phyloP scores from a whole-genome alignment of 2,888 invertebrate species.

The Creontiades dilutus region DNA sequence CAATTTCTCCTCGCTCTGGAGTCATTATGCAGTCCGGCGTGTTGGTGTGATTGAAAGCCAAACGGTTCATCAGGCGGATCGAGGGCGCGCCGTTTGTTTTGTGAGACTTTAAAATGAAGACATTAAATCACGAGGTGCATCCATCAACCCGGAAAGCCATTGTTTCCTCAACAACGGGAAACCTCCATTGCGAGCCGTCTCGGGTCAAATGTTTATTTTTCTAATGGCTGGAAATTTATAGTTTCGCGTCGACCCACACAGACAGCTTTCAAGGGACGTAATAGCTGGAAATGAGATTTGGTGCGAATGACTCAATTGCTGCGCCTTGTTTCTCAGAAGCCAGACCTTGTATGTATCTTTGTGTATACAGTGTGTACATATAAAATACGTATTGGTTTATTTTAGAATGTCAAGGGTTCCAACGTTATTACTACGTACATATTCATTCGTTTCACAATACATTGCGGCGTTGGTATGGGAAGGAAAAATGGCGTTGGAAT shows the following conservation, averaged over 20 bases:
- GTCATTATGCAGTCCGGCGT: slow-evolving; percentile 46
- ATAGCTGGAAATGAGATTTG: too few relatives aligned
- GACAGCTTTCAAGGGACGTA: neutral
- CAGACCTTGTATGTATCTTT: too few relatives aligned
- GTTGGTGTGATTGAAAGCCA: slow-evolving; percentile 67
- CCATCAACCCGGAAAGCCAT: neutral
- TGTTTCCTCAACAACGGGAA: neutral
- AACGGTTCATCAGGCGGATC: slow-evolving; percentile 4
- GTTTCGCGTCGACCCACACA: slow-evolving; percentile 1
- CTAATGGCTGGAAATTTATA: neutral
- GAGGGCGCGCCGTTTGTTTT: slow-evolving; percentile 26
- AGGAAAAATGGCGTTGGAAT: too few relatives aligned
- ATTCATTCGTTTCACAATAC: too few relatives aligned
- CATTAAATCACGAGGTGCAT: slow-evolving; percentile 45
- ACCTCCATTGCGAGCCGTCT: neutral
- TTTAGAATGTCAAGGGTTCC: too few relatives aligned
- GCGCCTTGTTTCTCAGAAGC: too few relatives aligned
- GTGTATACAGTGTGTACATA: too few relatives aligned
- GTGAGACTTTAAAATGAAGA: slow-evolving; percentile 35
- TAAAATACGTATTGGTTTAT: too few relatives aligned
- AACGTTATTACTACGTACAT: too few relatives aligned
- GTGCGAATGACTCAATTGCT: too few relatives aligned
- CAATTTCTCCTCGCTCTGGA: neutral
- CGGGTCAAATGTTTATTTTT: neutral
- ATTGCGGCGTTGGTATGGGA: too few relatives aligned